A percentile compares a stretch with the other conserved stretches of the same genome.
Conservation (phyloP, 1,140 invertebrate species). For the Drosophila kepulauana region DNA sequence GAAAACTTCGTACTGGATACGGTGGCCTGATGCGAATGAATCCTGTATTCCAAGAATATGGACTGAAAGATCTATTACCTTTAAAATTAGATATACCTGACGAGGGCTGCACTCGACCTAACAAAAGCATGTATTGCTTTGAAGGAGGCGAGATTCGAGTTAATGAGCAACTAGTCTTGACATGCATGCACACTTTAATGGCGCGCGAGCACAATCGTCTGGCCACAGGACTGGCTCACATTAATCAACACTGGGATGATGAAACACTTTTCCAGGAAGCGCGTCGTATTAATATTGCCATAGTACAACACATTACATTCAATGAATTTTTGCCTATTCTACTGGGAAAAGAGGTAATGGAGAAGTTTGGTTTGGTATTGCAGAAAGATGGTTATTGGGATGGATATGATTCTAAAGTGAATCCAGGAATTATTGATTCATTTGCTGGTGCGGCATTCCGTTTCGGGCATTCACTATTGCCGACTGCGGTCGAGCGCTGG, state of each 20-base stretch:
- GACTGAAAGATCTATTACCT: slow-evolving; percentile 94
- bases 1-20: slow-evolving; percentile 91
- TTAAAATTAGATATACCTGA: slow-evolving; percentile 96
- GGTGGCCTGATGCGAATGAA: slow-evolving; percentile 94
- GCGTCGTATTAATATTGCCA: slow-evolving; percentile 94
- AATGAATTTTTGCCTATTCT: slow-evolving; percentile 98
- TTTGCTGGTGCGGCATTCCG: slow-evolving; percentile 96
- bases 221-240: slow-evolving; percentile 90
- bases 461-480: slow-evolving; percentile 95
- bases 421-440: slow-evolving; percentile 94
- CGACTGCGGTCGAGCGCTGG: slow-evolving; percentile 95
- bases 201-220: slow-evolving; percentile 95
- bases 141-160: slow-evolving; percentile 97
- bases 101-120: slow-evolving; percentile 95
- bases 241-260: slow-evolving; percentile 98
- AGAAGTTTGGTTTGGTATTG: slow-evolving; percentile 94
- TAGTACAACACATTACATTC: slow-evolving; percentile 97
- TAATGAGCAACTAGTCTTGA: slow-evolving; percentile 95
- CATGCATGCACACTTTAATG: slow-evolving; percentile 96
- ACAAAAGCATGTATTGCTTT: slow-evolving; percentile 95
- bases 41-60: slow-evolving; percentile 94
- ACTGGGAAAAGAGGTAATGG: slow-evolving; percentile 96
- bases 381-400: slow-evolving; percentile 96
- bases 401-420: slow-evolving; percentile 93
- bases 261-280: slow-evolving; percentile 97